A percentile compares a stretch with the other conserved stretches of the same genome.
These are phyloP conservation scores for Corvus hawaiiensis DNA, from an alignment of 2,113 vertebrate species.

Conservation along the genomic window DNA sequence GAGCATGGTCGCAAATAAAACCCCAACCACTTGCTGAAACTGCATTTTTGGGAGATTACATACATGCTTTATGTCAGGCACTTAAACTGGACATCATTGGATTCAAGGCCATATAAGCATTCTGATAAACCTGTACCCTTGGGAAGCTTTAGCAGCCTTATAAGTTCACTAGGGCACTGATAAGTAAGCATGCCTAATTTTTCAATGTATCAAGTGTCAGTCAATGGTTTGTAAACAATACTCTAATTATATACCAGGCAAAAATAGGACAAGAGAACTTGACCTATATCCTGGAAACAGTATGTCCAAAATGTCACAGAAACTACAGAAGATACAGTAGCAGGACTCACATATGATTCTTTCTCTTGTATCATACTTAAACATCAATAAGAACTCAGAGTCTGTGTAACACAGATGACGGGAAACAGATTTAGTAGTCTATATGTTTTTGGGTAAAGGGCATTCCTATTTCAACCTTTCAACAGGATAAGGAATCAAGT, in stretches of 20 bases:
- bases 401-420: neutral
- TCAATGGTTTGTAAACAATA: neutral
- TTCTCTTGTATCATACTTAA: neutral
- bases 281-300: neutral
- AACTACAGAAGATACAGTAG: neutral
- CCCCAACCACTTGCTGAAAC: rapidly evolving
- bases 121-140: neutral
- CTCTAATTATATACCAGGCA: neutral
- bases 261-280: neutral
- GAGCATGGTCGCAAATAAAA: neutral
- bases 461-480: neutral
- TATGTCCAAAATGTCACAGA: neutral
- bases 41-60: neutral
- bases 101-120: neutral
- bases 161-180: neutral
- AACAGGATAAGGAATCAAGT: neutral
- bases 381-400: neutral
- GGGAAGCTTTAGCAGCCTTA: neutral
- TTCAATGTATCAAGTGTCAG: neutral
- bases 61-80: neutral
- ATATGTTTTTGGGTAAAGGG: neutral
- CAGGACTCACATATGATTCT: neutral
- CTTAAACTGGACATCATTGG: neutral
- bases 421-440: neutral
- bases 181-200: neutral